phyloP scores from a whole-genome alignment of 2,888 invertebrate genomes.

The Tachina fera region DNA sequence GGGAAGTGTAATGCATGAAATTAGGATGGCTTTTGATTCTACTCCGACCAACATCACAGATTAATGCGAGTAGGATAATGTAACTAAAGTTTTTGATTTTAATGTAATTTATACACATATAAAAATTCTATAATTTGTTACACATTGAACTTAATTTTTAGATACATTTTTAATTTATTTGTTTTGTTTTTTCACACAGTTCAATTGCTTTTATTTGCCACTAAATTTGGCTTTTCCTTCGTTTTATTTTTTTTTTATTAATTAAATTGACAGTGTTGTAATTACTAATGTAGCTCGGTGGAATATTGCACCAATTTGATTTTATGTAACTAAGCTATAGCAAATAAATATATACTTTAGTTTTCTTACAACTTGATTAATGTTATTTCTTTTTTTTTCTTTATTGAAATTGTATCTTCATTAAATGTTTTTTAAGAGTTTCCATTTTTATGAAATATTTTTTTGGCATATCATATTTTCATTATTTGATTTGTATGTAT shows the following conservation, averaged over 20 bases:
- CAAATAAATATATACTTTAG: neutral
- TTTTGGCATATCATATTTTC: too few relatives aligned
- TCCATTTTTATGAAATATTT: too few relatives aligned
- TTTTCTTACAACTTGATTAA: neutral
- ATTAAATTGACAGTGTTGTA: neutral
- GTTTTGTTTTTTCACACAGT: neutral
- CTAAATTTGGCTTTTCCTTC: neutral
- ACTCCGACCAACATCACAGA: slow-evolving; percentile 54
- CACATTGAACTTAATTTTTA: neutral
- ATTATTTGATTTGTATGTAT: too few relatives aligned
- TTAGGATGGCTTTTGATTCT: slow-evolving; percentile 18
- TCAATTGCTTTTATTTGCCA: neutral
- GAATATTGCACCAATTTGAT: neutral
- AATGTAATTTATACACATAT: neutral
- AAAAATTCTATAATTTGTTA: neutral
- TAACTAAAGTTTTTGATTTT: neutral
- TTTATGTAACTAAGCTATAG: neutral
- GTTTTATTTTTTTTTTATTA: neutral
- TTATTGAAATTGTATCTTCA: neutral
- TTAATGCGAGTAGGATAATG: neutral
- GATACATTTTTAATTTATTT: neutral
- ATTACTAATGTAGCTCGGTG: neutral
- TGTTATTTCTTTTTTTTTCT: neutral
- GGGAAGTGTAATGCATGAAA: slow-evolving; percentile 51
- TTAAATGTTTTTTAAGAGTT: neutral